Percentiles rank a stretch among this genome's conserved stretches.
phyloP scores from a whole-genome alignment of 2,888 invertebrate species.

The Lepeophtheirus nordmannii region DNA sequence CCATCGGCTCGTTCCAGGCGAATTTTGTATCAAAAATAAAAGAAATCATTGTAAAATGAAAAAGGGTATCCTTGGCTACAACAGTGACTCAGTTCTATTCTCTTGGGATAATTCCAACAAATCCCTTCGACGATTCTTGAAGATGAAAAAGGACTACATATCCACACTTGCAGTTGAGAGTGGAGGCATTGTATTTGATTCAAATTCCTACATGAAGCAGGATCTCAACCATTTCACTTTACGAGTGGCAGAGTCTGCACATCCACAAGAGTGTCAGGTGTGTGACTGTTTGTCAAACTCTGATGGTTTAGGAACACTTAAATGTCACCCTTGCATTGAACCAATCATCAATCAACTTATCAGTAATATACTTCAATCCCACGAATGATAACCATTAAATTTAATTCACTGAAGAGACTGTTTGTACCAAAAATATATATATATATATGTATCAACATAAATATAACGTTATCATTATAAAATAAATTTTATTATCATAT shows the following conservation, averaged over 20 bases:
- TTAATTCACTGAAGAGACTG: background rate
- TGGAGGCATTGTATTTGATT: conserved; percentile 34
- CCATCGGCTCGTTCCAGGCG: conserved; percentile 6
- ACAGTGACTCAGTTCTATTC: background rate
- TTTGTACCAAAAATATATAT: background rate
- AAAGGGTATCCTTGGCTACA: background rate
- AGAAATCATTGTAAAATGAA: background rate
- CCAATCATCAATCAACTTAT: conserved; percentile 24
- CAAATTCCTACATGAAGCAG: conserved; percentile 32
- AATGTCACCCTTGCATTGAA: conserved; percentile 34
- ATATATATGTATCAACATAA: background rate
- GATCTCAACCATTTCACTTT: conserved; percentile 33
- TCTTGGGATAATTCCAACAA: background rate
- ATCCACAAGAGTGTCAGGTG: conserved; percentile 45
- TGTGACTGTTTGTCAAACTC: conserved; percentile 54
- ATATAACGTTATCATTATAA: background rate
- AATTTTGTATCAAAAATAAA: background rate
- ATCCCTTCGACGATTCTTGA: background rate
- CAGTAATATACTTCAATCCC: background rate
- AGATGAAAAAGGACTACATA: conserved; percentile 34
- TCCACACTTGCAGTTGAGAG: conserved; percentile 35
- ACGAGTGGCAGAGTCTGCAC: conserved; percentile 36
- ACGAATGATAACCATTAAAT: background rate
- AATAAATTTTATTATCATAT: background rate
- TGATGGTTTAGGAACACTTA: conserved; percentile 34